Conservation (phyloP, 2,797 vertebrate species). For the Microcaecilia unicolor region DNA sequence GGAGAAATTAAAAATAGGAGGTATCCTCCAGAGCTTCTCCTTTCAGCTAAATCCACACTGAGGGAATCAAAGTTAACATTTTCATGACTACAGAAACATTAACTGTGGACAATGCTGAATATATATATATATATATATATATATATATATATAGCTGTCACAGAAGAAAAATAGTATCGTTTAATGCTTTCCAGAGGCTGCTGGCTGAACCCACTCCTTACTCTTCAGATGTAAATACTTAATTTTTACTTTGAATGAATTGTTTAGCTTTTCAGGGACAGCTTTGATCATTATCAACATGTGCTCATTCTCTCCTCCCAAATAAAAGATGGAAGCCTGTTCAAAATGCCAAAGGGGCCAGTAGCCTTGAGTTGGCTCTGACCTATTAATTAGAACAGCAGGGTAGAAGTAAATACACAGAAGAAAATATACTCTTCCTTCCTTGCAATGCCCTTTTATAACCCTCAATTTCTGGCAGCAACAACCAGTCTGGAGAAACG, state of each 20-base stretch:
- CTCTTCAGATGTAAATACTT: background rate
- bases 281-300: slow-evolving; percentile 30
- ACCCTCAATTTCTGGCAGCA: slow-evolving; percentile 18
- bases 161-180: background rate
- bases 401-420: slow-evolving; percentile 35
- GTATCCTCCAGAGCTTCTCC: too few species aligned
- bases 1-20: too few species aligned
- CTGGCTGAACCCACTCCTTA: too few species aligned
- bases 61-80: background rate
- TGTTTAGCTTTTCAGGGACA: slow-evolving; percentile 5
- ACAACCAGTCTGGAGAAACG: slow-evolving; percentile 9
- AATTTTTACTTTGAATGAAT: too few species aligned
- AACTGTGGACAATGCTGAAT: background rate
- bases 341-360: slow-evolving; percentile 26
- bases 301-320: slow-evolving; percentile 20
- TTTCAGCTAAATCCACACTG: too few species aligned
- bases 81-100: background rate
- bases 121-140: too few species aligned
- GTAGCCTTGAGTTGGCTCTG: slow-evolving; percentile 11
- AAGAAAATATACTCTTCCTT: slow-evolving; percentile 29
- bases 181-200: background rate
- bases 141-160: background rate
- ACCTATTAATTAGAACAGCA: slow-evolving; percentile 45
- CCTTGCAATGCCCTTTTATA: slow-evolving; percentile 21
- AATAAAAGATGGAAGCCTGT: slow-evolving; percentile 36